Evolutionary conservation across 1,140 invertebrate species (phyloP).

Genomic region (Drosophila orena): DNA sequence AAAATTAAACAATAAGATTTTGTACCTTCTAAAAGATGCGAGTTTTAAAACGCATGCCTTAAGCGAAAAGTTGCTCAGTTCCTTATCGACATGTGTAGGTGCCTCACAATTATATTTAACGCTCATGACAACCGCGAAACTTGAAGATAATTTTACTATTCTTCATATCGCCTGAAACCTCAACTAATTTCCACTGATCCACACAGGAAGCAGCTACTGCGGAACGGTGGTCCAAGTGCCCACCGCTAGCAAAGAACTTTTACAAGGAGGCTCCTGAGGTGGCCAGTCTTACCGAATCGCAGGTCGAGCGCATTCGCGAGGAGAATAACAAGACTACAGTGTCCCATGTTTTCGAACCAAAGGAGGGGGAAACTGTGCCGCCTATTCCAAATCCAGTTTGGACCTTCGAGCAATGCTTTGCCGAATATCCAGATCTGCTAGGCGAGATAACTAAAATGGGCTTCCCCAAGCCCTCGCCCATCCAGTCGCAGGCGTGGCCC

Average conservation of each 20-base stretch:
- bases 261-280: constrained; percentile 92
- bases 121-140: background rate
- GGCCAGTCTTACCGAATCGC: constrained; percentile 87
- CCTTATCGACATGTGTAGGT: background rate
- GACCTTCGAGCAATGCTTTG: constrained; percentile 94
- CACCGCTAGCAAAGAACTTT: constrained; percentile 92
- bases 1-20: background rate
- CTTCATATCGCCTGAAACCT: background rate
- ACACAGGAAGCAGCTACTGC: constrained; percentile 86
- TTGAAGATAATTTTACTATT: background rate
- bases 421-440: constrained; percentile 92
- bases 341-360: constrained; percentile 84
- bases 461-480: constrained; percentile 94
- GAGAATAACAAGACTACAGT: constrained; percentile 91
- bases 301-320: constrained; percentile 88
- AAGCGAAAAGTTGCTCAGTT: background rate
- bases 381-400: constrained; percentile 92
- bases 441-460: constrained; percentile 91
- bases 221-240: constrained; percentile 87
- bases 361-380: constrained; percentile 78
- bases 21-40: background rate
- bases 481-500: constrained; percentile 96
- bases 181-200: background rate
- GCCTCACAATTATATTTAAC: background rate
- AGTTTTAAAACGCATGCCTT: background rate